Base-by-base conservation (phyloP, 30 jellyfish, hydroid and myxozoan genomes). In the Catostylus mosaicus region DNA sequence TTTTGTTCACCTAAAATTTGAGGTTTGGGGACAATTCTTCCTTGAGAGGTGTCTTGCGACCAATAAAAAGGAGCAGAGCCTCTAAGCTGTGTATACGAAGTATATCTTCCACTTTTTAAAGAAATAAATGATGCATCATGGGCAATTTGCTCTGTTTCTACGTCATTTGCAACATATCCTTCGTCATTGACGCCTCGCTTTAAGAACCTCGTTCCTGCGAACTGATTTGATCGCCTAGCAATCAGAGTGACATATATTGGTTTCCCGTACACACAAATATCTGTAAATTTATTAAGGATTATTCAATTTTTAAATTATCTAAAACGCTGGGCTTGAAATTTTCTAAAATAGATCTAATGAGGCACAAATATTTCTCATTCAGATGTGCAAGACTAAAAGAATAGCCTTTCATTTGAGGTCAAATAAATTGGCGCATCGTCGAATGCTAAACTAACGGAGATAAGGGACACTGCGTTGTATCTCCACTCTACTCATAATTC, bases 11-110 rank as follows among this genome's bases (percentile, higher is more conserved):
- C 99, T 22, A 95, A 77, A 51, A 95, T 95, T 65, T 95, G 99
- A 11, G 99, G 99, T 57, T 95, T 95, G 7, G 99, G 99, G 2
- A 96, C 96, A 19, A 95, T 95, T 67, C 99, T 63, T 0, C 99
- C 99, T 73, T 88, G 97, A 23, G 96, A 63, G 3, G 99, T 95
- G 68, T 95, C 99, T 67, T 96, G 99, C 0, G 99, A 96, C 99
- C 99, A 96, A 86, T 74, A 90, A 75, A 91, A 91, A 1, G 99
- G 99, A 1, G 91, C 98, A 9, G 99, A 96, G 9, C 99, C 99
- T 32, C 99, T 43, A 10, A 96, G 75, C 73, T 96, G 99, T 2
- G 93, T 89, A 50, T 96, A 96, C 2, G 99, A 96, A 0, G 99
- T 95, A 62, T 95, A 95, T 40, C 97, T 83, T 10, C 99, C 99